Conservation (phyloP, 1,140 invertebrate species). For the Caenorhabditis brenneri region DNA sequence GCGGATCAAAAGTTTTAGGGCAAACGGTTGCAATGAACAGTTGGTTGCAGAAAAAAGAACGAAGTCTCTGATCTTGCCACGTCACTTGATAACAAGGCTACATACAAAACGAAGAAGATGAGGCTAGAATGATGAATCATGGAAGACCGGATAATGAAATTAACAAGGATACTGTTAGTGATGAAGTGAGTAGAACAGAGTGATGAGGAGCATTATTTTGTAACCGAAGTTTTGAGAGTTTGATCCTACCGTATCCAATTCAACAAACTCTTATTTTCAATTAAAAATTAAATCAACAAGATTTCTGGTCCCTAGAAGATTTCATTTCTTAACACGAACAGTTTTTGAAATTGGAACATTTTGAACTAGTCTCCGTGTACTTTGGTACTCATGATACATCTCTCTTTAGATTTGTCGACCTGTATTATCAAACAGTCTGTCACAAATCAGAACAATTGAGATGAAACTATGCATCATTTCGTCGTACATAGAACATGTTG, state of each 20-base stretch:
- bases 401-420: background rate
- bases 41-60: conserved; percentile 25
- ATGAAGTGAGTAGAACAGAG: too few species aligned
- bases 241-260: background rate
- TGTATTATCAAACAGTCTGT: background rate
- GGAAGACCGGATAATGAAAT: background rate
- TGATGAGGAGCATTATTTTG: too few species aligned
- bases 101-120: background rate
- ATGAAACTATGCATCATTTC: background rate
- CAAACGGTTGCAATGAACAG: conserved; percentile 22
- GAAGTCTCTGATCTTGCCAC: conserved; percentile 35
- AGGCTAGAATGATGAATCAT: background rate
- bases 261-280: background rate
- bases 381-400: background rate
- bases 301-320: background rate
- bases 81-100: conserved; percentile 18
- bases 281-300: background rate
- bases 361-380: background rate
- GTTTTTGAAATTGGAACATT: background rate
- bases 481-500: background rate
- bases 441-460: conserved; percentile 25
- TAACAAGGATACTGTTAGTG: too few species aligned
- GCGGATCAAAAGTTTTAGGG: background rate
- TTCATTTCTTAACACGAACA: background rate
- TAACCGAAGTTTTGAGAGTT: background rate